Evolutionary conservation across 2,888 invertebrate species (phyloP), one percentile per base, ranked within the genome.

Genomic region (Polyommatus iphigenia): DNA sequence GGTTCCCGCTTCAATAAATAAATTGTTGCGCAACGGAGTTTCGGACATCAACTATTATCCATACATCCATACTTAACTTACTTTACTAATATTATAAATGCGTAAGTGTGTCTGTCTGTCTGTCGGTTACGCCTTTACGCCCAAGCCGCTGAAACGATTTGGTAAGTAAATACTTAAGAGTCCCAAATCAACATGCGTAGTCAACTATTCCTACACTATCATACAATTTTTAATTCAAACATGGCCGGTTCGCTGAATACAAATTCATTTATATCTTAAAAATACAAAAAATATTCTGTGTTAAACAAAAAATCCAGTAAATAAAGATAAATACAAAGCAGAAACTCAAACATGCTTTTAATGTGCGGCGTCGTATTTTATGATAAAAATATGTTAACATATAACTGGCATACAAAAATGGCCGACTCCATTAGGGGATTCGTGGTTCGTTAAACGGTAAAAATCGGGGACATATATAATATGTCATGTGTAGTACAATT

Each of bases 331-430:
- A 67, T 18, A 18, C 29, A 2, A 18, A 29, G 10, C 67, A 62
- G 29, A 67, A 62, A 32, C 20, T 32, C 67, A 32, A 67, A 67
- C 29, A 32, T 18, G 67, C 15, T 67, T 67, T 67, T 67, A 67
- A 67, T 32, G 67, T 29, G 62, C 24, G 62, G 29, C 15, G 6
- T 15, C 67, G 29, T 67, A 62, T 67, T 67, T 67, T 67, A 29
- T 67, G 29, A 67, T 67, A 67, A 67, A 67, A 67, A 67, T 67
- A 67, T 67, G 67, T 67, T 67, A 67, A 67, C 67, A 67, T 67
- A 67, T 29, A 18, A 67, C 67, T 62, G 62, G 62, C 4, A 67
- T 67, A 67, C 67, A 67, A 32, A 62, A 32, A 67, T 67, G 67
- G 67, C 67, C 15, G 29, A 13, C 67, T 67, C 67, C 67, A 67